Evolutionary conservation across 1,140 invertebrate genomes (phyloP), one percentile per base, ranked within the genome.

Genomic region (Potamilus streckersoni): DNA sequence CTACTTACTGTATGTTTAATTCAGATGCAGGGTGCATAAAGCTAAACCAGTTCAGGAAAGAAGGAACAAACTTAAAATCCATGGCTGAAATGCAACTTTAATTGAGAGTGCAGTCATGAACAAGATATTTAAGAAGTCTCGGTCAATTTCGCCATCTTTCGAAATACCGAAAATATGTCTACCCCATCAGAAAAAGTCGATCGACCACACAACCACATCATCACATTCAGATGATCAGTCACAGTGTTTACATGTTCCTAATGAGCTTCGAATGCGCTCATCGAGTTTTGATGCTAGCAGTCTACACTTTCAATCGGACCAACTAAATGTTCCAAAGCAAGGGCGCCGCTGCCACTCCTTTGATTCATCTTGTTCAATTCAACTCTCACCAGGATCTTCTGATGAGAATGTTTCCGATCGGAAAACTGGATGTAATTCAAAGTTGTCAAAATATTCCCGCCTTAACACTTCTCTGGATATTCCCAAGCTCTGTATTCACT

Each of bases 401-500:
- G 85, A 87, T 49, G 83, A 85, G 59, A 84, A 82, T 67, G 38
- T 77, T 17, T 82, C 83, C 16, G 83, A 85, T 60, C 77, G 74
- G 61, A 80, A 84, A n/a, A 56, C 17, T 2, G 69, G 57, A 27
- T 74, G 69, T 61, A 80, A 73, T 73, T 69, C 82, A 27, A 79
- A 79, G 49, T 68, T 85, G 55, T 83, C 83, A 14, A 83, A 84
- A 63, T 79, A 79, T 63, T 76, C 77, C 66, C 63, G 77, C 20
- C 78, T 84, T 23, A 58, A 85, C 56, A 70, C 82, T 2, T 88
- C 87, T 2, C 73, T 84, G 63, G 87, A 87, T 58, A 86, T 87
- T 72, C 87, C 87, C 15, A 86, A 84, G 67, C 71, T 88, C 14
- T 88, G 86, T 71, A 82, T 87, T 31, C 85, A 87, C 76, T 86